phyloP scores from a whole-genome alignment of 2,888 invertebrate species.

The Anorthoa munda region DNA sequence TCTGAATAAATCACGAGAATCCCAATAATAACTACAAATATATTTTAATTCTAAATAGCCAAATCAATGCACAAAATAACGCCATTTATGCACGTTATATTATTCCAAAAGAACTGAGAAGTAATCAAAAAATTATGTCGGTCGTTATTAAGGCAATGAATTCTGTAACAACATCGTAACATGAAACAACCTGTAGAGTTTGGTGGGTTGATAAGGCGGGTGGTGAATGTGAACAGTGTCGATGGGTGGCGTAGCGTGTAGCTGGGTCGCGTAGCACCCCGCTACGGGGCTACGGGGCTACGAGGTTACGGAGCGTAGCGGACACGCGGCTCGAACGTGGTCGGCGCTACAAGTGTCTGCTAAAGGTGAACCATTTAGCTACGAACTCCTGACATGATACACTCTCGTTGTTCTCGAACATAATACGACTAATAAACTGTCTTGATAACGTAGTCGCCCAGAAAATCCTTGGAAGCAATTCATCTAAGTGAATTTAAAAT shows the following conservation, averaged over 20 bases:
- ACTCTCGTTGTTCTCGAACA: constrained; percentile 31
- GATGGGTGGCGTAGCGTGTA: constrained; percentile 43
- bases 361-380: constrained; percentile 11
- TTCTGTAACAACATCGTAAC: constrained; percentile 58
- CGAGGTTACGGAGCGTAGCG: constrained; percentile 43
- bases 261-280: constrained; percentile 30
- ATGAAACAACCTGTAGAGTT: constrained; percentile 56
- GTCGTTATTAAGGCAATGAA: constrained; percentile 59
- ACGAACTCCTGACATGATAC: constrained; percentile 20
- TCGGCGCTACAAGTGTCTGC: constrained; percentile 63
- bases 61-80: not conserved
- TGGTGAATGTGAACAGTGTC: constrained; percentile 33
- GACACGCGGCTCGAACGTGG: constrained; percentile 32
- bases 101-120: constrained; percentile 22
- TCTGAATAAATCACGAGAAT: not conserved
- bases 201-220: constrained; percentile 33
- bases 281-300: constrained; percentile 21
- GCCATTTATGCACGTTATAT: not conserved
- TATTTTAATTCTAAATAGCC: not conserved
- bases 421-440: constrained; percentile 26
- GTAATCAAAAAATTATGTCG: constrained; percentile 53
- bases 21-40: not conserved
- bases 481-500: not conserved
- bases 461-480: constrained; percentile 9
- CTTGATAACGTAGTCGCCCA: constrained; percentile 11